Base-by-base conservation (phyloP, 1,140 invertebrate genomes). In the Macrosteles quadrilineatus region DNA sequence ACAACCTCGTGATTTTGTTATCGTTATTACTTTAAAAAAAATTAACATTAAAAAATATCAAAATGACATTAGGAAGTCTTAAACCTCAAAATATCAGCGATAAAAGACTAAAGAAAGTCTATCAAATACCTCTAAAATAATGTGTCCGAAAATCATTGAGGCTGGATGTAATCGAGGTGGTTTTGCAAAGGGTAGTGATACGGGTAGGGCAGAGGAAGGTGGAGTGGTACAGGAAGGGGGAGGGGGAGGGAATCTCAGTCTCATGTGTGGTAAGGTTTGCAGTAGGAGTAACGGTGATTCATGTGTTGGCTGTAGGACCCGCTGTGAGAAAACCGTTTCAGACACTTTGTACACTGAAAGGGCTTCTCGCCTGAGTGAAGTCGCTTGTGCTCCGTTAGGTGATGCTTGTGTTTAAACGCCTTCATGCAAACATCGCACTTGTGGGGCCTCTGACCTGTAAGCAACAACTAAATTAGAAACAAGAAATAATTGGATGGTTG, bases 391-490 rank as follows among this genome's bases (percentile, higher is more conserved):
- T 99, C 98, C 31, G 97, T 99, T 73, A 99, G 86, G 80, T 99
- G 98, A 81, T 99, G 98, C 85, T 99, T 99, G 85, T 99, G 98
- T 82, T 99, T 99, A 87, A 99, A 99, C 59, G 98, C 98, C 82
- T 98, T 99, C n/a, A 91, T 86, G 82, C 98, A 99, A 75, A 97
- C 90, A 79, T 96, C 88, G 83, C 98, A 99, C 83, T 97, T 96
- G 84, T 99, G 97, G 45, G 98, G 98, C 71, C 98, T 88, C 83
- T 98, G 95, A 84, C 98, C 98, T 99, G 84, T 1, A 81, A 84
- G 50, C 23, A 73, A n/a, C n/a, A n/a, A n/a, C 45, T n/a, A 53
- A n/a, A 65, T 64, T 36, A 63, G 17, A 64, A 29, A 55, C 30
- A 53, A 31, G 36, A 19, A 19, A 19, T 23, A 50, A 50, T 50